Evolutionary conservation across 2,888 invertebrate genomes (phyloP), one percentile per base, ranked within the genome.

Genomic region (Idaea dimidiata): DNA sequence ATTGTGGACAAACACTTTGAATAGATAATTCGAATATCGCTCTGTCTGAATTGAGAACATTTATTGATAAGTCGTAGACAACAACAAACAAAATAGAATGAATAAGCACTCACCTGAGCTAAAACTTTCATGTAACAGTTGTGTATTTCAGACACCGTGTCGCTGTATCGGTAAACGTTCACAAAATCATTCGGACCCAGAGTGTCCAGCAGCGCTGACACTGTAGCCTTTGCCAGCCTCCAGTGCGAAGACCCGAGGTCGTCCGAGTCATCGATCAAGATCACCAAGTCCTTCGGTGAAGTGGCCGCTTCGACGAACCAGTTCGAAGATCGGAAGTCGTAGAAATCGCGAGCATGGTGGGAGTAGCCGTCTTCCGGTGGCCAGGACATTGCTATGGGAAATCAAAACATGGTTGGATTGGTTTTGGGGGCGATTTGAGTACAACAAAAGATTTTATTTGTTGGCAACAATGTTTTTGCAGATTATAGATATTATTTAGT

Each of bases 261-360:
- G 16, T 97, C 97, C 7, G 98, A 98, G 70, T 96, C 95, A 82
- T 99, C 99, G 62, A 99, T 89, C 61, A 99, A 93, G 72, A 99
- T 98, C 69, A 99, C 96, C 78, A 99, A 94, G 88, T 99, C 99
- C 87, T 99, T 99, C 0, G 99, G 98, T 66, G 98, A 98, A 6
- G 98, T 98, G 16, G 99, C 99, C 0, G 99, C 99, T 75, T 98
- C 97, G 14, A 99, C 97, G 87, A 99, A 99, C 99, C 99, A 99
- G 77, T 97, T 96, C 57, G 98, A 96, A 14, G 97, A 95, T 53
- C 99, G 95, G 82, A 98, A 99, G 91, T 99, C 99, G 92, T 98
- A 98, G 78, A 99, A 95, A 70, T 95, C 95, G 63, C 96, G 94
- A 72, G 94, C 96, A 81, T 96, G 97, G 77, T 96, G 93, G 60